Conservation (phyloP, 2,113 vertebrate genomes). For the Oryzias javanicus region DNA sequence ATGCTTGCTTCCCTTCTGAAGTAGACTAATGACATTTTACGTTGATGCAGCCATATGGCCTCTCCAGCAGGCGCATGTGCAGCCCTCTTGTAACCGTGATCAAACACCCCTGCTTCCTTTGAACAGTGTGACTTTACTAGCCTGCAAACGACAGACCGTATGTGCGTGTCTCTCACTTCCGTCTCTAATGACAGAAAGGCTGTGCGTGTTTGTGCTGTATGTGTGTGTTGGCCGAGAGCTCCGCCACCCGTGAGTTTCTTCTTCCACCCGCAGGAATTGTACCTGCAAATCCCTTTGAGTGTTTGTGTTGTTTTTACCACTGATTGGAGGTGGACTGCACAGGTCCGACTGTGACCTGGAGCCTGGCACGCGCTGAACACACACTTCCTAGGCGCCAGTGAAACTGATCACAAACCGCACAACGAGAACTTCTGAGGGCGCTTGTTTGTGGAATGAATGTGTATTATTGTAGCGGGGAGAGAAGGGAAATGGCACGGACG, state of each 20-base stretch:
- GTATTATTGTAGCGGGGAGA: constrained; percentile 55
- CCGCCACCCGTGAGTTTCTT: constrained; percentile 64
- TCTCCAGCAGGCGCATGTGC: constrained; percentile 36
- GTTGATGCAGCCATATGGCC: constrained; percentile 28
- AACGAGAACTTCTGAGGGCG: constrained; percentile 38
- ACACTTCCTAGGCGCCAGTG: constrained; percentile 43
- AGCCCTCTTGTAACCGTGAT: constrained; percentile 59
- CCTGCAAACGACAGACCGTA: constrained; percentile 50
- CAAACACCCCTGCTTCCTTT: constrained; percentile 66
- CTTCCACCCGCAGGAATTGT: constrained; percentile 27
- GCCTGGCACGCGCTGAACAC: constrained; percentile 54
- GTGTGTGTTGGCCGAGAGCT: constrained; percentile 45
- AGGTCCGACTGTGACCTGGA: constrained; percentile 29
- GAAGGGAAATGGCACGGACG: constrained; percentile 23
- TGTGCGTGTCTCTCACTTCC: constrained; percentile 56
- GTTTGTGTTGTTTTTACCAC: constrained; percentile 48
- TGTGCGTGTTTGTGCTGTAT: constrained; percentile 28
- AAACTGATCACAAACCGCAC: constrained; percentile 53
- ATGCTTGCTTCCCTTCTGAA: constrained; percentile 17
- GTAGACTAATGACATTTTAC: constrained; percentile 42
- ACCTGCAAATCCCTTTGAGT: constrained; percentile 48
- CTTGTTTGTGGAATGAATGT: constrained; percentile 65
- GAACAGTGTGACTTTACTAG: constrained; percentile 71
- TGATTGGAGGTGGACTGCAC: constrained; percentile 36
- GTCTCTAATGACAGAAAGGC: constrained; percentile 67